Evolutionary conservation across 2,113 vertebrate species (phyloP).

Genomic region (Salvelinus alpinus): DNA sequence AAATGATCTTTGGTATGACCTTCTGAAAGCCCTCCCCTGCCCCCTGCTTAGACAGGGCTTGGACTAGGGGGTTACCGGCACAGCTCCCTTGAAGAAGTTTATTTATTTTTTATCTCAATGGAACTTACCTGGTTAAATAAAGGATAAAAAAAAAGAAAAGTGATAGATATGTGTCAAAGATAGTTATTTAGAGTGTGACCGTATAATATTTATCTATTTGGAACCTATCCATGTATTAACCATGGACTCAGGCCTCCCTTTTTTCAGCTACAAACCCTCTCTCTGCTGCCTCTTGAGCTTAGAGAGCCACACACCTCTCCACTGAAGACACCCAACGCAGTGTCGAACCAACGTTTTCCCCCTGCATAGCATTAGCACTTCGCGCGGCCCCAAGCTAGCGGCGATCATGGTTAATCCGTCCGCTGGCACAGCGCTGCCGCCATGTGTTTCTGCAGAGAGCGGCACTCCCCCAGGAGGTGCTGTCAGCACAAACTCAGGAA

Average conservation of each 20-base stretch:
- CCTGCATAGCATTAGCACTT: slow-evolving; percentile 14
- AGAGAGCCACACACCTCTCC: neutral
- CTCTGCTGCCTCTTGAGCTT: neutral
- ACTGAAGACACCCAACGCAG: neutral
- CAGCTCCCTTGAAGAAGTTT: no score
- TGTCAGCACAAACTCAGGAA: slow-evolving; percentile 92
- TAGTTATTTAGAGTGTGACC: no score
- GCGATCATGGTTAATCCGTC: slow-evolving; percentile 75
- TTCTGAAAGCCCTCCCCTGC: no score
- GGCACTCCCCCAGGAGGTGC: slow-evolving; percentile 76
- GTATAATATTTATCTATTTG: no score
- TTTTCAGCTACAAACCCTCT: neutral
- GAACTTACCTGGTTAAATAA: no score
- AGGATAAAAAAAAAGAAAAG: no score
- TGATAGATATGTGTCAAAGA: no score
- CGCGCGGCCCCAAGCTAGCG: slow-evolving; percentile 38
- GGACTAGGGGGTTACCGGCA: no score
- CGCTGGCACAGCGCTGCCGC: slow-evolving; percentile 72
- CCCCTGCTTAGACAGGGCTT: no score
- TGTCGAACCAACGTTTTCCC: neutral
- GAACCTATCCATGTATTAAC: neutral
- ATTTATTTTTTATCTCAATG: no score
- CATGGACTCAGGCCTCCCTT: neutral
- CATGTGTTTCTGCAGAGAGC: slow-evolving; percentile 84
- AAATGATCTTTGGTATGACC: no score